Evolutionary conservation across 1,140 invertebrate species (phyloP).

Genomic region (Pachypeltis micranthus): DNA sequence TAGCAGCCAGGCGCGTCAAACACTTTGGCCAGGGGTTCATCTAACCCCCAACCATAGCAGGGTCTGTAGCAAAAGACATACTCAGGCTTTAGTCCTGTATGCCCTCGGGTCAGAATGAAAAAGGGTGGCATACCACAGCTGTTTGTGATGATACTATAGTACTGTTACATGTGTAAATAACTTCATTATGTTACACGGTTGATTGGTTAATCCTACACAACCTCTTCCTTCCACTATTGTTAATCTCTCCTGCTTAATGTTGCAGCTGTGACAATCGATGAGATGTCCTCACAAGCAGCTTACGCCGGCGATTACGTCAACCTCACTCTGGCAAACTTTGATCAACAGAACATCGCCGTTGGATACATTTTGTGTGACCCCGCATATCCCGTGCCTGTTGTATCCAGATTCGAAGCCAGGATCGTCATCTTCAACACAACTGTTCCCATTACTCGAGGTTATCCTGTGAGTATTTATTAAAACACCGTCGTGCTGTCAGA

Average conservation of each 20-base stretch:
- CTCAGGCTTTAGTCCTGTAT: too few species aligned
- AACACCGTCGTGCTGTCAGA: too few species aligned
- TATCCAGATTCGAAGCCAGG: conserved; percentile 72
- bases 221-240: too few species aligned
- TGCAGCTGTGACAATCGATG: conserved; percentile 56
- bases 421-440: conserved; percentile 88
- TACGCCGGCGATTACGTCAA: conserved; percentile 92
- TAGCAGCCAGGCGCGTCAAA: too few species aligned
- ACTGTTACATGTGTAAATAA: background rate
- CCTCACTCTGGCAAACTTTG: conserved; percentile 67
- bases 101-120: too few species aligned
- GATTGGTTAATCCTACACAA: background rate
- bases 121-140: too few species aligned
- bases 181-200: too few species aligned
- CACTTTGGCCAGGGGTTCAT: too few species aligned
- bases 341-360: conserved; percentile 70
- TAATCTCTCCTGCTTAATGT: too few species aligned
- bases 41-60: too few species aligned
- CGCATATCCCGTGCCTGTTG: conserved; percentile 59
- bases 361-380: conserved; percentile 80
- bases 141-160: too few species aligned
- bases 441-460: conserved; percentile 84
- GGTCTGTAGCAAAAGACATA: too few species aligned
- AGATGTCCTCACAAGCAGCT: conserved; percentile 51
- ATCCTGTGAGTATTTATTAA: conserved; percentile 53